Evolutionary conservation across 2,113 vertebrate genomes (phyloP).

Genomic region (Callopanchax toddi): DNA sequence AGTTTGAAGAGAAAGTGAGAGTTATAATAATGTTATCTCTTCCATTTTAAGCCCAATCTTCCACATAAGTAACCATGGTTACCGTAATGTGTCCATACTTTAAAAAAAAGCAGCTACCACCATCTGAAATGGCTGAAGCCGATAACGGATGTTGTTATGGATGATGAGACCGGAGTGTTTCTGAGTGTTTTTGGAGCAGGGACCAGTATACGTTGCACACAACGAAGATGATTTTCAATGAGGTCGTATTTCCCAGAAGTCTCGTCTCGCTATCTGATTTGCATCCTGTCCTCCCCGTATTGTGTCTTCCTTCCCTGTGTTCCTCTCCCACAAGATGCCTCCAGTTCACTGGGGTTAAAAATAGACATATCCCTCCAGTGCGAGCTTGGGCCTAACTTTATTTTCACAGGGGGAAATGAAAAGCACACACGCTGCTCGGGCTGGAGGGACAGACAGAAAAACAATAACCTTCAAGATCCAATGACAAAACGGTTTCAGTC

Average conservation of each 20-base stretch:
- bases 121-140: conserved; percentile 35
- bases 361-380: conserved; percentile 65
- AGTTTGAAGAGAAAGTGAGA: conserved; percentile 19
- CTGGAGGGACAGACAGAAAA: conserved; percentile 36
- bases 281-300: conserved; percentile 33
- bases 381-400: conserved; percentile 58
- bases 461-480: conserved; percentile 66
- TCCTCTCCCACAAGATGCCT: conserved; percentile 50
- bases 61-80: conserved; percentile 67
- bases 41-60: conserved; percentile 38
- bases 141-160: conserved; percentile 14
- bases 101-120: conserved; percentile 45
- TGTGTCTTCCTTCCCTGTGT: conserved; percentile 37
- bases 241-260: conserved; percentile 34
- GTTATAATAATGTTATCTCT: conserved; percentile 41
- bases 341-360: conserved; percentile 67
- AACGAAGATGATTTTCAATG: conserved; percentile 16
- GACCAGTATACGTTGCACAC: conserved; percentile 1
- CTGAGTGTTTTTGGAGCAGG: neutral
- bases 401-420: conserved; percentile 66
- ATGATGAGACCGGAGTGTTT: neutral
- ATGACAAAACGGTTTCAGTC: conserved; percentile 53
- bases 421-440: conserved; percentile 45
- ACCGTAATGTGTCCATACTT: conserved; percentile 48
- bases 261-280: conserved; percentile 35